phyloP scores from a whole-genome alignment of 2,113 vertebrate genomes.

The Terrapene triunguis region DNA sequence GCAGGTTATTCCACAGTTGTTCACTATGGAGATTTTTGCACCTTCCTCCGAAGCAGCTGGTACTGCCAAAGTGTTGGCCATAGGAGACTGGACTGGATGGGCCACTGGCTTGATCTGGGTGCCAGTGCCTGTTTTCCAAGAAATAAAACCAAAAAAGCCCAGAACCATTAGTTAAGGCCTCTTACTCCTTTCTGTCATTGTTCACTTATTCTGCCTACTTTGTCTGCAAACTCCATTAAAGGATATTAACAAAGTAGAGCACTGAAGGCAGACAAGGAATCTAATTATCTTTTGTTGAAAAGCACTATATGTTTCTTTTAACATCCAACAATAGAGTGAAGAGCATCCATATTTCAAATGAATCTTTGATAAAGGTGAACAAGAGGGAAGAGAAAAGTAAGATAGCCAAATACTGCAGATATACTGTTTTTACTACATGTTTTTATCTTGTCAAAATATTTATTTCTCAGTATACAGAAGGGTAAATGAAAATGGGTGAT shows the following conservation, averaged over 20 bases:
- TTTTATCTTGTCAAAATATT: conserved; percentile 57
- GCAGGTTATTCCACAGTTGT: not conserved
- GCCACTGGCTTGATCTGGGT: not conserved
- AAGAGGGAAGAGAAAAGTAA: conserved; percentile 28
- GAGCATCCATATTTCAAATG: conserved; percentile 70
- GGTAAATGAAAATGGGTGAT: conserved; percentile 56
- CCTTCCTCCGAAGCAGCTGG: not conserved
- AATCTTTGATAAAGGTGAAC: conserved; percentile 67
- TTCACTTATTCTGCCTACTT: conserved; percentile 35
- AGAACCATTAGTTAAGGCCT: conserved; percentile 30
- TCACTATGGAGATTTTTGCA: not conserved
- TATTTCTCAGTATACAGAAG: conserved; percentile 44
- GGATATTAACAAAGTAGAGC: conserved; percentile 63
- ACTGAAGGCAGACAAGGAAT: conserved; percentile 77
- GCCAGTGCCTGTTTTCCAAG: not conserved
- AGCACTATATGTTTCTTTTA: conserved; percentile 80
- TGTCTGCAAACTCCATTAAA: conserved; percentile 74
- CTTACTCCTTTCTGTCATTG: conserved; percentile 39
- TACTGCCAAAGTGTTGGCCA: not conserved
- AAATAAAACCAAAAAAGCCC: conserved; percentile 2
- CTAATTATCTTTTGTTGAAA: conserved; percentile 79
- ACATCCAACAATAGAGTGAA: conserved; percentile 73
- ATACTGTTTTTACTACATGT: conserved; percentile 17
- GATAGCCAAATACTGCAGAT: conserved; percentile 3
- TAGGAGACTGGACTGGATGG: not conserved